Evolutionary conservation across 2,888 invertebrate species (phyloP).

Genomic region (Branchipolynoe longqiensis): DNA sequence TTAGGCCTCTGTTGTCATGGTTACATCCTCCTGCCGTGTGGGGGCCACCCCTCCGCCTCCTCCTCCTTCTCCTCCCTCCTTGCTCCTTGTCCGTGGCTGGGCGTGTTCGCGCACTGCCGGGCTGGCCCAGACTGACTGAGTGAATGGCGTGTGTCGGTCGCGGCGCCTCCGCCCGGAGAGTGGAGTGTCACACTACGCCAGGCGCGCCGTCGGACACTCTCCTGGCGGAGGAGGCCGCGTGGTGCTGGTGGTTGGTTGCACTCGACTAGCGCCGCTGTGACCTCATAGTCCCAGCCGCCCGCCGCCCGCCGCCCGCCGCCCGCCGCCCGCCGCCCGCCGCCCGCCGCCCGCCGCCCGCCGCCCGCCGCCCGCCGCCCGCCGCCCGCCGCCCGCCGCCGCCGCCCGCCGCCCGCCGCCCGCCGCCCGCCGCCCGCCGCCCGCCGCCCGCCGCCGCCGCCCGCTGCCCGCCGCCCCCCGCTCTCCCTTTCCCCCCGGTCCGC

Average conservation of each 20-base stretch:
- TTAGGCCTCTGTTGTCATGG: constrained; percentile 35
- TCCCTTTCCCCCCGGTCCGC: not conserved
- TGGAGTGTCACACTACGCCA: constrained; percentile 27
- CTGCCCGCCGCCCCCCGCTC: too few relatives aligned
- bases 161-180: too few relatives aligned
- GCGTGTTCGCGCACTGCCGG: too few relatives aligned
- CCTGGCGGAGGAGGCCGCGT: not conserved
- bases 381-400: constrained; percentile 12
- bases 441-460: not conserved
- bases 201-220: not conserved
- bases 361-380: too few relatives aligned
- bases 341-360: not conserved
- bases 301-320: not conserved
- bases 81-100: not conserved
- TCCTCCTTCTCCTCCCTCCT: not conserved
- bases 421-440: not conserved
- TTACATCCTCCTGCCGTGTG: constrained; percentile 2
- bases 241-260: constrained; percentile 34
- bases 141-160: too few relatives aligned
- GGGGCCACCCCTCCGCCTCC: not conserved
- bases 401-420: not conserved
- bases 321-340: constrained; percentile 13
- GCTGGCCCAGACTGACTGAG: too few relatives aligned
- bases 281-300: not conserved
- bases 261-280: constrained; percentile 54